These are phyloP conservation scores for Hoplodrina ambigua DNA, from an alignment of 2,888 invertebrate genomes.

Conservation along the genomic window DNA sequence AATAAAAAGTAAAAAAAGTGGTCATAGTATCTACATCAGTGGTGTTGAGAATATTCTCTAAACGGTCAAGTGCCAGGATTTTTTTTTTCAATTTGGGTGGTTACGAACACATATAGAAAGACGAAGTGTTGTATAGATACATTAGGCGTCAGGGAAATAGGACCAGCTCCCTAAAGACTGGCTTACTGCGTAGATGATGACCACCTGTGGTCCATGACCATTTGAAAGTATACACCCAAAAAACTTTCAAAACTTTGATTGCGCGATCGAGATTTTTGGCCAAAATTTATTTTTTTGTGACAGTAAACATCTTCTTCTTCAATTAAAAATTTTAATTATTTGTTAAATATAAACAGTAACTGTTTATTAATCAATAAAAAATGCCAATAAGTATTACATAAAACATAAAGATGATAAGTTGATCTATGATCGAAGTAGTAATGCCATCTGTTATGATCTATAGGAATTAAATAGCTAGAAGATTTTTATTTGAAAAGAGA, in stretches of 20 bases:
- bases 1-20: too few relatives aligned
- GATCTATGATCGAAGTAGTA: conserved; percentile 8
- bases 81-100: conserved; percentile 76
- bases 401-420: not conserved
- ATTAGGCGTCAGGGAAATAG: conserved; percentile 71
- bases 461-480: not conserved
- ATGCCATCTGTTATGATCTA: conserved; percentile 55
- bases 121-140: conserved; percentile 76
- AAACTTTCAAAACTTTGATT: conserved; percentile 62
- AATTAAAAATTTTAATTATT: not conserved
- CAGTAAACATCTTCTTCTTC: not conserved
- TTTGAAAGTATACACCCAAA: conserved; percentile 28
- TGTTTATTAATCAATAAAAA: fast-evolving
- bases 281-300: not conserved
- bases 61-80: conserved; percentile 83
- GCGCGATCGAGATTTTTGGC: conserved; percentile 72
- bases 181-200: conserved; percentile 84
- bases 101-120: conserved; percentile 82
- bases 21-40: conserved; percentile 84
- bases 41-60: conserved; percentile 85
- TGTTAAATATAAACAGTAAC: not conserved
- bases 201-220: conserved; percentile 66
- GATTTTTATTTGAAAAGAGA: conserved; percentile 10
- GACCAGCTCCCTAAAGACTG: conserved; percentile 81
- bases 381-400: not conserved